A percentile compares a stretch with the other conserved stretches of the same genome.
Conservation (phyloP, 2,888 invertebrate genomes). For the Polylopha cassiicola region DNA sequence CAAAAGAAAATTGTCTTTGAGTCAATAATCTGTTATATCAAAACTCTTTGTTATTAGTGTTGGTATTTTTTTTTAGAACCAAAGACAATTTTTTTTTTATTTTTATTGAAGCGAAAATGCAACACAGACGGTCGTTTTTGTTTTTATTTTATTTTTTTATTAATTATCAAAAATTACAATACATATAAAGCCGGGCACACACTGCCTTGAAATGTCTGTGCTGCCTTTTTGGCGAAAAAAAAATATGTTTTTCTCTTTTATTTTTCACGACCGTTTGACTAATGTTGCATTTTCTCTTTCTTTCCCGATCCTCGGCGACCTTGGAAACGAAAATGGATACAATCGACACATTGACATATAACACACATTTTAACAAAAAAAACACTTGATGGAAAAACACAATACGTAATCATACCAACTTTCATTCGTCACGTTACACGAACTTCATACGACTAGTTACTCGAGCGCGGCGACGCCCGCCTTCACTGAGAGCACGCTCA, state of each 20-base stretch:
- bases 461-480: constrained; percentile 60
- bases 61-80: constrained; percentile 6
- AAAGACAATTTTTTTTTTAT: constrained; percentile 39
- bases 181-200: constrained; percentile 29
- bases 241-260: constrained; percentile 30
- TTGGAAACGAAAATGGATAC: constrained; percentile 32
- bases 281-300: constrained; percentile 77
- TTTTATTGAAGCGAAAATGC: constrained; percentile 65
- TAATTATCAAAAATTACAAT: constrained; percentile 29
- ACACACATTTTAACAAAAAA: constrained; percentile 15
- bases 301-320: constrained; percentile 58
- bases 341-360: constrained; percentile 11
- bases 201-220: constrained; percentile 62
- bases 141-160: constrained; percentile 25
- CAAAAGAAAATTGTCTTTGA: constrained; percentile 33
- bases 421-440: constrained; percentile 2
- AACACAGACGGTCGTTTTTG: constrained; percentile 71
- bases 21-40: constrained; percentile 5
- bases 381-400: constrained; percentile 16
- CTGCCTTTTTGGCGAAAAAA: constrained; percentile 71
- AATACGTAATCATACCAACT: constrained; percentile 7
- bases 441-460: constrained; percentile 44
- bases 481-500: constrained; percentile 52
- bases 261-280: constrained; percentile 53
- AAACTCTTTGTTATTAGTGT: constrained; percentile 6